Evolutionary conservation across 2,797 vertebrate genomes (phyloP).

Genomic region (Limosa lapponica): DNA sequence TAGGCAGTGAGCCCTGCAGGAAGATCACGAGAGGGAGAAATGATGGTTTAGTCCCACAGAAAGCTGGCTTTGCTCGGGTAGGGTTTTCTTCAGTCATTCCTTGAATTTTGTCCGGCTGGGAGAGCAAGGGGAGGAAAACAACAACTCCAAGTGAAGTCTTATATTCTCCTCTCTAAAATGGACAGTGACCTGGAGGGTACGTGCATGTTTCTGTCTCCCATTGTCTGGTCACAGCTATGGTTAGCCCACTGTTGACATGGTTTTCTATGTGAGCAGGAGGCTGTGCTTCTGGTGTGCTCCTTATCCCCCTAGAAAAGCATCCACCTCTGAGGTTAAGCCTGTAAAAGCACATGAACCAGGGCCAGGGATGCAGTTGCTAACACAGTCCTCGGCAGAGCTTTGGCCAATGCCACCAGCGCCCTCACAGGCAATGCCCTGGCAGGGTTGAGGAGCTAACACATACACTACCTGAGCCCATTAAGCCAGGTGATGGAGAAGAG

Average conservation of each 20-base stretch:
- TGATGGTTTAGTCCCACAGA: neutral
- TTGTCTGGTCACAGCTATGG: neutral
- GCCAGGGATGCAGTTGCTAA: neutral
- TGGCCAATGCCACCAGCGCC: neutral
- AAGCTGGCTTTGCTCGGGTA: neutral
- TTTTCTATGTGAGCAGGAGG: rapidly evolving
- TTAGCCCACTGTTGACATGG: neutral
- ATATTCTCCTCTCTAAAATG: neutral
- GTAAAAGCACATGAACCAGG: neutral
- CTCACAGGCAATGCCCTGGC: neutral
- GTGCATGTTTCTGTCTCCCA: neutral
- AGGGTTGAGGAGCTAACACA: neutral
- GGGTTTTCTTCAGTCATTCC: neutral
- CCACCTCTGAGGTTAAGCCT: neutral
- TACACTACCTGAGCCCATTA: neutral
- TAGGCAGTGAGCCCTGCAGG: neutral
- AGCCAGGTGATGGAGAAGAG: rapidly evolving
- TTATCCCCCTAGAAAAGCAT: neutral
- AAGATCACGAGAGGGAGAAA: neutral
- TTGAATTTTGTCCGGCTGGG: neutral
- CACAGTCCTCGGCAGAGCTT: neutral
- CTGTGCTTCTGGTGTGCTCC: neutral
- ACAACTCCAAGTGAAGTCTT: neutral
- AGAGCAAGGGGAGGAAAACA: neutral
- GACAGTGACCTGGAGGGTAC: neutral